These are phyloP conservation scores for Coronaproctus castanopsis DNA, from an alignment of 2,888 invertebrate species.

Conservation along the genomic window DNA sequence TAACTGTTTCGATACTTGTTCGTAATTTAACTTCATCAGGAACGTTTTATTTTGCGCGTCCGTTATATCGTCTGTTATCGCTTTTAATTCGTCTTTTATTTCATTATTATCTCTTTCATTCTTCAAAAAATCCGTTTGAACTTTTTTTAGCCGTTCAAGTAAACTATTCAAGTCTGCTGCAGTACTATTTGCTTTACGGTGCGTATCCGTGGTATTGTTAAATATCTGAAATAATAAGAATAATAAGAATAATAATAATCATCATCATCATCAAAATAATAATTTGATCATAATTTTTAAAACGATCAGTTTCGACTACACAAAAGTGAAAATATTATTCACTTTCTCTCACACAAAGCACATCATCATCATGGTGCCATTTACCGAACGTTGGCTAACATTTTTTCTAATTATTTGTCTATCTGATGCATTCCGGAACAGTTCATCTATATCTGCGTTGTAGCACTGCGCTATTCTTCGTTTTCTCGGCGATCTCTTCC, in stretches of 20 bases:
- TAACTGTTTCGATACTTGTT: constrained; percentile 46
- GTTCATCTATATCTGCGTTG: too few relatives aligned
- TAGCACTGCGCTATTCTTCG: too few relatives aligned
- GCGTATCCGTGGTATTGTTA: constrained; percentile 56
- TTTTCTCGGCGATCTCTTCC: too few relatives aligned
- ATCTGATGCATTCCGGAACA: too few relatives aligned
- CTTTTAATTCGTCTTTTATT: constrained; percentile 53
- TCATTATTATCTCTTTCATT: constrained; percentile 64
- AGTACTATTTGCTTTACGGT: constrained; percentile 57
- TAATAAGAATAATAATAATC: constrained; percentile 6
- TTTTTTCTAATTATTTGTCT: too few relatives aligned
- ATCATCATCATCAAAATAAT: too few relatives aligned
- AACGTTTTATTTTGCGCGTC: constrained; percentile 39
- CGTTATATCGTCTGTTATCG: constrained; percentile 49
- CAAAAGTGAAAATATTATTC: too few relatives aligned
- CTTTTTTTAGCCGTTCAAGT: constrained; percentile 44
- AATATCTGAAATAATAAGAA: constrained; percentile 40
- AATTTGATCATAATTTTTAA: too few relatives aligned
- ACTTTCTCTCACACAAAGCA: too few relatives aligned
- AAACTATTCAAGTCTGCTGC: constrained; percentile 51
- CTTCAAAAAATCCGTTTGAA: constrained; percentile 59
- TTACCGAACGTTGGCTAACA: too few relatives aligned
- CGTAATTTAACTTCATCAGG: constrained; percentile 44
- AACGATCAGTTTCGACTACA: too few relatives aligned
- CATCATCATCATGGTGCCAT: too few relatives aligned